phyloP scores from a whole-genome alignment of 23 tunicate species.

The Halocynthia roretzi region DNA sequence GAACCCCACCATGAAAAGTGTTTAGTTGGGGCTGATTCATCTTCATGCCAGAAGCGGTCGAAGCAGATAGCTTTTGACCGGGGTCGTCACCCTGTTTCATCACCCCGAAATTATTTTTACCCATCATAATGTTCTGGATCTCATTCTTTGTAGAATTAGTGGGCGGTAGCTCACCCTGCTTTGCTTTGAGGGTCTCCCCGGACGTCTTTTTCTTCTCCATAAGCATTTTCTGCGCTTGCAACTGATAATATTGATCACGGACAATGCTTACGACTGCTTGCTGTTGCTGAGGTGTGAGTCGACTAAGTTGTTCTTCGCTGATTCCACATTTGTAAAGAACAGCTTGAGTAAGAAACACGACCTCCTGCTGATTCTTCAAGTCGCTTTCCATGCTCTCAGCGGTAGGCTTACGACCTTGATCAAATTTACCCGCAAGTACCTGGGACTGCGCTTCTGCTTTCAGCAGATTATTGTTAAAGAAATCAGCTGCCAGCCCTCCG shows the following conservation, averaged over 20 bases:
- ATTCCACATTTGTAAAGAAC: constrained; percentile 48
- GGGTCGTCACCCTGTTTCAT: no score
- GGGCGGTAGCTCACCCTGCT: constrained; percentile 3
- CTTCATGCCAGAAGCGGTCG: no score
- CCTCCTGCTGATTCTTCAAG: constrained; percentile 22
- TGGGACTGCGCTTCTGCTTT: constrained; percentile 5
- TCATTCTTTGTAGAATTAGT: background rate
- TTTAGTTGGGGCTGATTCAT: no score
- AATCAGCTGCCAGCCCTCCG: constrained; percentile 1
- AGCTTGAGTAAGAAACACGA: constrained; percentile 14
- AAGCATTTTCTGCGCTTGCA: constrained; percentile 9
- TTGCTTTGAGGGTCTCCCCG: background rate
- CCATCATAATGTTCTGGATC: no score
- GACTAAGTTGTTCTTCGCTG: constrained; percentile 66
- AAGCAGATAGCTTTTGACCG: no score
- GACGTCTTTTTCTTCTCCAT: background rate
- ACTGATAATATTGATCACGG: constrained; percentile 45
- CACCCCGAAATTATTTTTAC: no score
- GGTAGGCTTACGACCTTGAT: background rate
- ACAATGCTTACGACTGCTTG: constrained; percentile 59
- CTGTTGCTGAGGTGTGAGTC: constrained; percentile 69
- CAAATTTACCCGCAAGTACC: background rate
- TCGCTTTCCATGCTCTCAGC: background rate
- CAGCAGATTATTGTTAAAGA: background rate
- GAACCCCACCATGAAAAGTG: no score